These are phyloP conservation scores for Temnothorax curvispinosus DNA, from an alignment of 1,140 invertebrate genomes.

Conservation along the genomic window DNA sequence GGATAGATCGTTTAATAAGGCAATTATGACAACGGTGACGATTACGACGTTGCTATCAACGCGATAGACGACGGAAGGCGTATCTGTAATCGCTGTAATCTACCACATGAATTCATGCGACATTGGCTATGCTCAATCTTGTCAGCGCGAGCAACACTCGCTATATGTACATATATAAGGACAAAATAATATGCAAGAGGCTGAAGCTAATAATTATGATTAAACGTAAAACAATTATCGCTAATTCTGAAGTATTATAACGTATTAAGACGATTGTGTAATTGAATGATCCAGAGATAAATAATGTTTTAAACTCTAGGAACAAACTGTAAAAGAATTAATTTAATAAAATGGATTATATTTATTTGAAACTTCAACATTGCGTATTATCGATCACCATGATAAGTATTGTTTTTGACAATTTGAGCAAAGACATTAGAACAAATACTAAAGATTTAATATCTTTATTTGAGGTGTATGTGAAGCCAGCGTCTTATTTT, in stretches of 20 bases:
- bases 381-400: neutral
- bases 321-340: neutral
- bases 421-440: neutral
- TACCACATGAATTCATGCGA: conserved; percentile 16
- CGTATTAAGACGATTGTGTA: neutral
- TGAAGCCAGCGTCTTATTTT: no score
- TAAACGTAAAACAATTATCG: neutral
- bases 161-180: neutral
- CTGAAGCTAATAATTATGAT: conserved; percentile 10
- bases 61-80: conserved; percentile 36
- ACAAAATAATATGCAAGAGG: neutral
- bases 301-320: neutral
- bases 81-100: conserved; percentile 47
- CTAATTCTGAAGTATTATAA: neutral
- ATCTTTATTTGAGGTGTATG: neutral
- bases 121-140: conserved; percentile 48
- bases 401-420: neutral
- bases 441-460: neutral
- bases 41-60: conserved; percentile 44
- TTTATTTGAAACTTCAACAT: neutral
- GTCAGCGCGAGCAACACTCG: neutral
- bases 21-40: conserved; percentile 38
- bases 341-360: conserved; percentile 15
- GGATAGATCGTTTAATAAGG: conserved; percentile 59
- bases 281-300: neutral